Conservation (phyloP, 64 coral and sea anemone species). For the Pocillopora damicornis region DNA sequence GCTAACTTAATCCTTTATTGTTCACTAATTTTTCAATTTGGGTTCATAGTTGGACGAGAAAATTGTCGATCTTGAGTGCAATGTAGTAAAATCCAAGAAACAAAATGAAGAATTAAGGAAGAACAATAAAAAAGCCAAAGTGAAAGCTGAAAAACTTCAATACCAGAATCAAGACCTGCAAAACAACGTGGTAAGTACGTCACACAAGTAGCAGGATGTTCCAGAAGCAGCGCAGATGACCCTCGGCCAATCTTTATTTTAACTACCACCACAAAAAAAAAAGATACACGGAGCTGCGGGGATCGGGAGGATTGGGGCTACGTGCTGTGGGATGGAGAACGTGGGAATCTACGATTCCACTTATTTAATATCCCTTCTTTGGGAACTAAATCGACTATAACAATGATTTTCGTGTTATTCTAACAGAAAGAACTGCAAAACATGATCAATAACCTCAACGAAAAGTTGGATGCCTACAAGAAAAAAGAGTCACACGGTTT, state of each 20-base stretch:
- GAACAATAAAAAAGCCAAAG: slow-evolving; percentile 73
- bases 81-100: slow-evolving; percentile 59
- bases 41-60: slow-evolving; percentile 49
- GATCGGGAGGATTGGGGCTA: too few relatives aligned
- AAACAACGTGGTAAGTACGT: slow-evolving; percentile 52
- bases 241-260: too few relatives aligned
- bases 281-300: too few relatives aligned
- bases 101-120: slow-evolving; percentile 69
- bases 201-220: neutral
- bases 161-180: slow-evolving; percentile 49
- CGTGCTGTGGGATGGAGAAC: too few relatives aligned
- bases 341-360: too few relatives aligned
- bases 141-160: slow-evolving; percentile 72
- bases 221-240: neutral
- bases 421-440: slow-evolving; percentile 56
- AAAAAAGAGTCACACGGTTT: slow-evolving; percentile 69
- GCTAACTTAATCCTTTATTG: neutral
- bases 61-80: slow-evolving; percentile 35
- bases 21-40: neutral
- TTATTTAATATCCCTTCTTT: too few relatives aligned
- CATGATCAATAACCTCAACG: slow-evolving; percentile 42
- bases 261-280: too few relatives aligned
- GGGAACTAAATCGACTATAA: neutral
- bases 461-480: slow-evolving; percentile 70
- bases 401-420: neutral